These are phyloP conservation scores for Silurus glanis DNA, from an alignment of 2,113 vertebrate species.

Conservation along the genomic window DNA sequence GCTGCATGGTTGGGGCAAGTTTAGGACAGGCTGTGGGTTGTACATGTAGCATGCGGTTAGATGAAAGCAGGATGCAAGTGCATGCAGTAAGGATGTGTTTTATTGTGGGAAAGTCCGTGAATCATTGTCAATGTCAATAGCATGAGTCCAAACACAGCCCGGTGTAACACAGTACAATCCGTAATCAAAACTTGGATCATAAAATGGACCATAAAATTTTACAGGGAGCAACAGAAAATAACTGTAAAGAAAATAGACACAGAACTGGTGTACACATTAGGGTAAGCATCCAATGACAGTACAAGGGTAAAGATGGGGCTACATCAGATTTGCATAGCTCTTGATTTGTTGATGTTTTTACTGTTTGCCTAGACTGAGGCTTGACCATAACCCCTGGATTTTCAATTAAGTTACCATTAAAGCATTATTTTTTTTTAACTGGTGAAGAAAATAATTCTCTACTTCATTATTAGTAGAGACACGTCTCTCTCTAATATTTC, in stretches of 20 bases:
- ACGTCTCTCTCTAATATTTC: too few species aligned
- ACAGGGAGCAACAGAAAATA: neutral
- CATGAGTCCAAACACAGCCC: neutral
- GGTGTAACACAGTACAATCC: neutral
- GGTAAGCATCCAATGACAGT: neutral
- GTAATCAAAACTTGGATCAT: neutral
- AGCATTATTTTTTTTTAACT: neutral
- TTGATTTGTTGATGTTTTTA: neutral
- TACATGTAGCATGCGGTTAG: neutral
- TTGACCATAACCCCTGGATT: neutral
- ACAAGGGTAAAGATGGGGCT: neutral
- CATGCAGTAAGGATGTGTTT: neutral
- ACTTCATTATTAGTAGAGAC: too few species aligned
- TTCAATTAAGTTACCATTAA: neutral
- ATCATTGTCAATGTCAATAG: neutral
- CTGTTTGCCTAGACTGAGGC: neutral
- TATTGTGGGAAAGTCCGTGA: neutral
- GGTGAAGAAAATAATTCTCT: too few species aligned
- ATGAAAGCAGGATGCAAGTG: neutral
- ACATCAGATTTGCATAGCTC: neutral
- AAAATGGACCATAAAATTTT: neutral
- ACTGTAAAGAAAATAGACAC: neutral
- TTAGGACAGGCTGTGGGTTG: neutral
- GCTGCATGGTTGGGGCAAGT: neutral
- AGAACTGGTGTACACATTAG: neutral